Conservation (phyloP, 64 coral and sea anemone species). For the Stylophora pistillata region DNA sequence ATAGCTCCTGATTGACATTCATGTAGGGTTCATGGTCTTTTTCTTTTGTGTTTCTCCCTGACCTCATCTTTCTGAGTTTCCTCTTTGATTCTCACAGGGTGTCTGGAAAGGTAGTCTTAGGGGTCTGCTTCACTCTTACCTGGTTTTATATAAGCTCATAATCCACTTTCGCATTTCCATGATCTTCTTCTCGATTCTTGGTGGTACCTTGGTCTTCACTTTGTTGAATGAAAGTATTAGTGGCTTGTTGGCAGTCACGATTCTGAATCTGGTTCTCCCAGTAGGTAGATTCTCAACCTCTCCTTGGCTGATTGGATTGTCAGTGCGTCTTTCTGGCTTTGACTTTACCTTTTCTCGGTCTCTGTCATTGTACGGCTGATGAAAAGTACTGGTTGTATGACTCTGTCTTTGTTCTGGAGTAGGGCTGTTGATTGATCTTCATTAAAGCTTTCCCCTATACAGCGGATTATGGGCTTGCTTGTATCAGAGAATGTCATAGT, state of each 20-base stretch:
- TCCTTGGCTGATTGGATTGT: neutral
- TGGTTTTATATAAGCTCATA: conserved; percentile 28
- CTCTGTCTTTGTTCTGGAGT: conserved; percentile 3
- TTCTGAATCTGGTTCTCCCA: conserved; percentile 26
- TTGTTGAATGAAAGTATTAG: neutral
- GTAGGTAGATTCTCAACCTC: neutral
- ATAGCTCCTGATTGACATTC: conserved; percentile 3
- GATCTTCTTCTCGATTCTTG: no score
- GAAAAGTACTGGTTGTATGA: conserved; percentile 6
- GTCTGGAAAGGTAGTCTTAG: neutral
- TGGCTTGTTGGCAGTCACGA: conserved; percentile 23
- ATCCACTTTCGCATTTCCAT: conserved; percentile 31
- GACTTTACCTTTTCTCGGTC: neutral
- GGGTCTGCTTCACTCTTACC: neutral
- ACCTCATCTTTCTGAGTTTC: conserved; percentile 32
- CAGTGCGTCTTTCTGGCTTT: neutral
- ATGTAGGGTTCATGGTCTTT: neutral
- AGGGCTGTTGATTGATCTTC: conserved; percentile 1
- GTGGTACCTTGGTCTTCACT: neutral
- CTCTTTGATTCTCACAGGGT: conserved; percentile 11
- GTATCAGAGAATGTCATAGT: conserved; percentile 2
- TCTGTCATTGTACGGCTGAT: conserved; percentile 20
- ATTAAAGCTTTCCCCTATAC: neutral
- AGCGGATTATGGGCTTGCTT: neutral
- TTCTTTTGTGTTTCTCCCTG: neutral